Base-by-base conservation (phyloP, 2,888 invertebrate genomes). In the Agrypnus murinus region DNA sequence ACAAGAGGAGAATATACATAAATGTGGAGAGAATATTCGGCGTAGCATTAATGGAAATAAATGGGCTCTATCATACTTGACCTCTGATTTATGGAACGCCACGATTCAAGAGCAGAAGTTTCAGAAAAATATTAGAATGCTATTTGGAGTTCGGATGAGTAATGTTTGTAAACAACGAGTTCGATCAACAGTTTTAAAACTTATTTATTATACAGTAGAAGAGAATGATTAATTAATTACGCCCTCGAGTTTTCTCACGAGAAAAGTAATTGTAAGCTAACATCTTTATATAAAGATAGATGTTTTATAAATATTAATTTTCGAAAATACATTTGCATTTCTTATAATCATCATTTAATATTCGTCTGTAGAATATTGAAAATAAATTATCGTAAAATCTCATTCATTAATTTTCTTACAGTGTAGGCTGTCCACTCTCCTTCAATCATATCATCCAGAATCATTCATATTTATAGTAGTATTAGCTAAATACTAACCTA, bases 21-120 rank as follows among this genome's bases (percentile, higher is more conserved):
- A 63, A 64, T 25, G 46, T 50, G 50, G 40, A 59, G 46, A 45
- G 57, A 63, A 43, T 34, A 64, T 63, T 69, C 46, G 48, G 58
- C 63, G 69, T 64, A 69, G 64, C 63, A 58, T 69, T 69, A 69
- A 69, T 69, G 58, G 69, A 69, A 64, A 69, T 59, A 64, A 69
- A 69, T 69, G 58, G 68, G 34, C 57, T 69, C 58, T 69, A 69
- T 69, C 64, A 64, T 69, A 64, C 64, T 64, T 69, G 69, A 69
- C 69, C 69, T 58, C 50, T 69, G 64, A 69, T 69, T 69, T 69
- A 69, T 69, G 63, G 46, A 59, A 58, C 50, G 57, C 69, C 58
- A 58, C 64, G 59, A 69, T 64, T 64, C 64, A 50, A 58, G 58
- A 64, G 57, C 60, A 69, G 40, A 58, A 69, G 57, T 57, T 63